These are phyloP conservation scores for Lampropteryx suffumata DNA, from an alignment of 2,888 invertebrate species.

Conservation along the genomic window DNA sequence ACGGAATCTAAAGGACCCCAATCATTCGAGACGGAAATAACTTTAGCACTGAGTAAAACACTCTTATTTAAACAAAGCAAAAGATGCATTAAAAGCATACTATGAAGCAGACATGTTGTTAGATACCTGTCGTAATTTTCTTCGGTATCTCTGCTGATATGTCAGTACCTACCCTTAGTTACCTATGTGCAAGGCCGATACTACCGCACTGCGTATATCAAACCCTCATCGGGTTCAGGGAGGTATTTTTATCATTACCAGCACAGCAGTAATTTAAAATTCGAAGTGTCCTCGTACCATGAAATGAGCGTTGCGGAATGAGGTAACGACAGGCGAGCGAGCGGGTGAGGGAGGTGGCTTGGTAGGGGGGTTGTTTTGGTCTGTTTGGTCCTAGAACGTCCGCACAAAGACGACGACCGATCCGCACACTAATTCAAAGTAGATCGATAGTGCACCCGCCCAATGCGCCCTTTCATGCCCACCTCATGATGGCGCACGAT, in stretches of 20 bases:
- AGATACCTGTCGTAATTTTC: no score
- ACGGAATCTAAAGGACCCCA: no score
- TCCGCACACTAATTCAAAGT: constrained; percentile 81
- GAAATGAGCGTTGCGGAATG: constrained; percentile 56
- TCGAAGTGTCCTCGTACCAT: constrained; percentile 54
- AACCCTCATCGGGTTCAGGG: constrained; percentile 21
- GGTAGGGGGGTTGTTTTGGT: constrained; percentile 76
- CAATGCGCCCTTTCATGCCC: constrained; percentile 71
- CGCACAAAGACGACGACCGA: constrained; percentile 81
- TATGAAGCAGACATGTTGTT: no score
- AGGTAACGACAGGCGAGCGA: constrained; percentile 62
- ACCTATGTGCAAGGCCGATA: constrained; percentile 3
- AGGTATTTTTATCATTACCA: constrained; percentile 33
- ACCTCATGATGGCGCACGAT: constrained; percentile 59
- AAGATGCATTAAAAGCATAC: no score
- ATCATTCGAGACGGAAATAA: no score
- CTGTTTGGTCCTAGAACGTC: constrained; percentile 80
- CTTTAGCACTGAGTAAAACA: no score
- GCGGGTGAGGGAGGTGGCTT: constrained; percentile 46
- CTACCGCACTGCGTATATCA: constrained; percentile 17
- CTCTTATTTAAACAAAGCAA: no score
- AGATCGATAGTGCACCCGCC: constrained; percentile 81
- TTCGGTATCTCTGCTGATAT: no score
- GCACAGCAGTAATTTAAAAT: constrained; percentile 41
- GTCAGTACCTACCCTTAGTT: no score